Evolutionary conservation across 2,797 vertebrate species (phyloP).

Genomic region (Centropyge bicolor): DNA sequence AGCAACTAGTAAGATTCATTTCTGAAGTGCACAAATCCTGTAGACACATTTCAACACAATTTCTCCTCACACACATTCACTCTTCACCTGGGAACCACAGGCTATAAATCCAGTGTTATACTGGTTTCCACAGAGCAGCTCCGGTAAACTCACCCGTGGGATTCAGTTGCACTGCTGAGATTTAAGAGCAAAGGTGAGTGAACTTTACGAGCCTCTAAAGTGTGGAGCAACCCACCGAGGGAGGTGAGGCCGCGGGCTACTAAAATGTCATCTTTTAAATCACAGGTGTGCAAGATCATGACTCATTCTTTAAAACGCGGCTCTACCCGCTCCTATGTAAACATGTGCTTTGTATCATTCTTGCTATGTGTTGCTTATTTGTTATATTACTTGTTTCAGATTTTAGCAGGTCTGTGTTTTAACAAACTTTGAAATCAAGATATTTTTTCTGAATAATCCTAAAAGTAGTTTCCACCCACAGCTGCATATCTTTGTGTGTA

Average conservation of each 20-base stretch:
- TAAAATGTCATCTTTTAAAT: conserved; percentile 21
- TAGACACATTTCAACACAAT: background rate
- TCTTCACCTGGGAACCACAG: background rate
- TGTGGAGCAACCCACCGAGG: conserved; percentile 1
- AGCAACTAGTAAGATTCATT: background rate
- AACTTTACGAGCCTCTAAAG: conserved; percentile 46
- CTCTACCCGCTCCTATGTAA: background rate
- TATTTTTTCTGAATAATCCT: background rate
- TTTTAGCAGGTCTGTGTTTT: background rate
- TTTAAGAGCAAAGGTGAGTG: conserved; percentile 34
- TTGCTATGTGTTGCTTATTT: background rate
- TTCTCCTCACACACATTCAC: background rate
- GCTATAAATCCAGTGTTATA: background rate
- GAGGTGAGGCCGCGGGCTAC: background rate
- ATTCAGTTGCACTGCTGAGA: conserved; percentile 37
- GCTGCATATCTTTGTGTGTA: background rate
- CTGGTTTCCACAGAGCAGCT: conserved; percentile 5
- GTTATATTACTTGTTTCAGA: background rate
- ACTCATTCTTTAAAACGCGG: background rate
- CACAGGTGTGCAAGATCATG: background rate
- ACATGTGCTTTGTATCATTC: background rate
- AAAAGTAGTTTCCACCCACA: background rate
- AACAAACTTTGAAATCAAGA: background rate
- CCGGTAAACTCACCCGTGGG: conserved; percentile 3
- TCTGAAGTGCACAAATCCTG: background rate